Base-by-base conservation (phyloP, 2,888 invertebrate genomes). In the Odontocolon sp. region DNA sequence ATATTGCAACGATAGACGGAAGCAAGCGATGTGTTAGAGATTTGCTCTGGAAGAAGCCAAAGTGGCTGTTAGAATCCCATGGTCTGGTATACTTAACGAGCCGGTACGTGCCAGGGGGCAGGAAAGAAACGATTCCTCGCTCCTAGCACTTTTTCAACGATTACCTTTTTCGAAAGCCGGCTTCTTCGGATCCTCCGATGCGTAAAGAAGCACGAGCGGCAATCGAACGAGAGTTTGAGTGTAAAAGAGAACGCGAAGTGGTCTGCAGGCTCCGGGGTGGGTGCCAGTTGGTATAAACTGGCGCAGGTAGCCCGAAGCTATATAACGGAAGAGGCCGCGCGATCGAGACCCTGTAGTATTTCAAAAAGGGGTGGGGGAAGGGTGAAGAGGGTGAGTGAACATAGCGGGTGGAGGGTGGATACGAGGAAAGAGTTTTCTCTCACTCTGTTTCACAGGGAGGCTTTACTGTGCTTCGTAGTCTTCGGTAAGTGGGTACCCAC, bases 401-500 rank as follows among this genome's bases (percentile, higher is more conserved):
- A 23, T 56, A 56, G 68, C 68, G 82, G 81, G 81, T 79, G 82
- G 79, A 81, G 80, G 82, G 78, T 78, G 80, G 78, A 83, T 81
- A 80, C 81, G 81, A 83, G 82, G 83, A 82, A 83, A 83, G 81
- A 80, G 77, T 71, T n/a, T n/a, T n/a, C 59, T 72, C 80, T 83
- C 73, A 61, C 71, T 64, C 73, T 14, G 57, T 56, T 75, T 71
- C 54, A 47, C 61, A 52, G 59, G 71, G 42, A 54, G 42, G 45
- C 74, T 73, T n/a, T n/a, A n/a, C 75, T 80, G 70, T 81, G 74
- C 82, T 82, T 81, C 83, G 84, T 82, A 83, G 84, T 82, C 75
- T 64, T 77, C 82, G 83, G 87, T 88, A 89, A 90, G 90, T 89
- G 89, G 89, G 88, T 88, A 88, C 87, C 88, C 88, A 88, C 88